Percentiles rank a stretch among this genome's conserved stretches.
Evolutionary conservation across 1,140 invertebrate species (phyloP).

Genomic region (Cepaea nemoralis): DNA sequence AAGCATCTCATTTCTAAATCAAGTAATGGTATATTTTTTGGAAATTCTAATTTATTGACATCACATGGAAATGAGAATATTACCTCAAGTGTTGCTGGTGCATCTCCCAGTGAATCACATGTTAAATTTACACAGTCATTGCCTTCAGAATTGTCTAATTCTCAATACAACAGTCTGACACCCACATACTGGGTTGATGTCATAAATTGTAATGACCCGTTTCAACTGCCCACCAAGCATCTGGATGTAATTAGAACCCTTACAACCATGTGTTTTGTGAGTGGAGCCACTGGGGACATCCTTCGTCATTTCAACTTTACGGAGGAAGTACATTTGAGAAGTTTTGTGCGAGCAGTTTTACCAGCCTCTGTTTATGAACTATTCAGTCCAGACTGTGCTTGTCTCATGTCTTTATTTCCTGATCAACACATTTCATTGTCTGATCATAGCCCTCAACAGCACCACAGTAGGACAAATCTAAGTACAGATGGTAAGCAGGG

Average conservation of each 20-base stretch:
- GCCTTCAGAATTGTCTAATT: background rate
- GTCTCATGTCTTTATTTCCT: background rate
- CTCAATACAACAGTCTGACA: background rate
- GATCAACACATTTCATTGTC: background rate
- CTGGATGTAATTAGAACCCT: conserved; percentile 11
- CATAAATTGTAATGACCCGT: conserved; percentile 7
- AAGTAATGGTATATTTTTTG: background rate
- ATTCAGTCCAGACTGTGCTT: background rate
- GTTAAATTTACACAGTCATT: background rate
- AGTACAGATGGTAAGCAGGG: background rate
- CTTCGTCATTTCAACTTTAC: conserved; percentile 1
- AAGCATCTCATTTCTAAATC: background rate
- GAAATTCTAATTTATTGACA: background rate
- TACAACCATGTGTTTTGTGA: conserved; percentile 26
- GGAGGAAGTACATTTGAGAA: background rate
- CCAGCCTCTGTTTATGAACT: background rate
- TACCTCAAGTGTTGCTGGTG: background rate
- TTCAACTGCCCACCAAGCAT: background rate
- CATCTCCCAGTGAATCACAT: no score
- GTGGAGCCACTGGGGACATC: conserved; percentile 10
- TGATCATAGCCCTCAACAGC: background rate
- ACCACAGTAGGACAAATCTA: background rate
- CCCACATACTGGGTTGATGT: conserved; percentile 8
- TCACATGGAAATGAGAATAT: background rate
- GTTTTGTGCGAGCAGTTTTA: conserved; percentile 4